phyloP scores from a whole-genome alignment of 2,113 vertebrate species.

The Oncorhynchus kisutch region DNA sequence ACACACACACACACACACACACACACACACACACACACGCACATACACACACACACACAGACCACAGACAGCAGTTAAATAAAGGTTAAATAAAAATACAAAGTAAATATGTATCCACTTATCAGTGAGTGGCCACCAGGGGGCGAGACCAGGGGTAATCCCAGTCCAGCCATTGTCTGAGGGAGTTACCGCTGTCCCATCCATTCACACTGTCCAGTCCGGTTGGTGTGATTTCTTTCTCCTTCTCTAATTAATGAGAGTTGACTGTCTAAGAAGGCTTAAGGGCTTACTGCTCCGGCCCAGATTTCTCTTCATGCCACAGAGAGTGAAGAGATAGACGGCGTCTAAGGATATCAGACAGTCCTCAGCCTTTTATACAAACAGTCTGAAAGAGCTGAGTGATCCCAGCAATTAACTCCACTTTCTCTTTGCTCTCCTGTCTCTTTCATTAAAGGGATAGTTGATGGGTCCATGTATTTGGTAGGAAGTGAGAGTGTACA shows the following conservation, averaged over 20 bases:
- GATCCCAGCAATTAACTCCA: too few species aligned
- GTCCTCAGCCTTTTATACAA: background rate
- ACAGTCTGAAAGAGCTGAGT: too few species aligned
- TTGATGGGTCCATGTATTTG: too few species aligned
- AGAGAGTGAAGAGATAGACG: background rate
- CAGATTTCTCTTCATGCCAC: constrained; percentile 8
- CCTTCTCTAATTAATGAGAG: constrained; percentile 21
- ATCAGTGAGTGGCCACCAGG: background rate
- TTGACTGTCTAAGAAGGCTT: constrained; percentile 43
- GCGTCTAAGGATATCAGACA: background rate
- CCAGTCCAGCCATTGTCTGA: background rate
- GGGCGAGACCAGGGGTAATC: background rate
- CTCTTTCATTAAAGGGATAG: too few species aligned
- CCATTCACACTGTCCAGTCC: background rate
- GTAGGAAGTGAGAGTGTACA: too few species aligned
- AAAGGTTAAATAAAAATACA: too few species aligned
- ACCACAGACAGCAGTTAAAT: too few species aligned
- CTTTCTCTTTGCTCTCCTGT: too few species aligned
- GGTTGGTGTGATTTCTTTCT: background rate
- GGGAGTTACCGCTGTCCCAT: background rate
- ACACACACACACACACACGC: background rate
- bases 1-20: background rate
- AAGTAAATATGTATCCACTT: too few species aligned
- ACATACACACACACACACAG: too few species aligned
- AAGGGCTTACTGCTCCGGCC: constrained; percentile 52